These are phyloP conservation scores for Thripadectes ignobilis DNA, from an alignment of 2,797 vertebrate species.

Conservation along the genomic window DNA sequence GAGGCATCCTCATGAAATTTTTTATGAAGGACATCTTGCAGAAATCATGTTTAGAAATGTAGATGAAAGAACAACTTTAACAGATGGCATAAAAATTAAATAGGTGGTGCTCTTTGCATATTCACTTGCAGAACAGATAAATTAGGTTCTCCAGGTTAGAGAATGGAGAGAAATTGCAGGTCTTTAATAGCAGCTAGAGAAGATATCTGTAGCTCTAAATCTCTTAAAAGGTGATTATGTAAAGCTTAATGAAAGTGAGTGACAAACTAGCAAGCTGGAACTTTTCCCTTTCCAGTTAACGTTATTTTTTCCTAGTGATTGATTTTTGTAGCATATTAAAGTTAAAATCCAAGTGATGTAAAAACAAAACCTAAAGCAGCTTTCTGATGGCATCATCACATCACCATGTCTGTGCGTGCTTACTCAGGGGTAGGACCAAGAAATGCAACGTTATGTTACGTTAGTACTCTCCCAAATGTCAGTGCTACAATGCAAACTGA, in stretches of 20 bases:
- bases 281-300: background rate
- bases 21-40: background rate
- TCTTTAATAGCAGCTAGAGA: background rate
- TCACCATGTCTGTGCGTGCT: background rate
- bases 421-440: background rate
- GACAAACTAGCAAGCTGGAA: background rate
- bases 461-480: background rate
- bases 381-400: background rate
- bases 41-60: background rate
- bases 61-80: background rate
- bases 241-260: background rate
- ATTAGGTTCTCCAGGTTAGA: background rate
- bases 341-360: background rate
- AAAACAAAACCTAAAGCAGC: background rate
- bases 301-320: background rate
- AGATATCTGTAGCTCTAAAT: background rate
- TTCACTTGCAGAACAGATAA: background rate
- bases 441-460: background rate
- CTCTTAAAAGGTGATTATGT: background rate
- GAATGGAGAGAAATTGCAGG: background rate
- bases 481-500: accelerated
- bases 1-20: background rate
- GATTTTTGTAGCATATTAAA: background rate
- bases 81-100: background rate
- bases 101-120: background rate